Percentiles rank a stretch among this genome's conserved stretches.
Evolutionary conservation across 92 coral and sea anemone species (phyloP).

Genomic region (Paramuricea clavata): DNA sequence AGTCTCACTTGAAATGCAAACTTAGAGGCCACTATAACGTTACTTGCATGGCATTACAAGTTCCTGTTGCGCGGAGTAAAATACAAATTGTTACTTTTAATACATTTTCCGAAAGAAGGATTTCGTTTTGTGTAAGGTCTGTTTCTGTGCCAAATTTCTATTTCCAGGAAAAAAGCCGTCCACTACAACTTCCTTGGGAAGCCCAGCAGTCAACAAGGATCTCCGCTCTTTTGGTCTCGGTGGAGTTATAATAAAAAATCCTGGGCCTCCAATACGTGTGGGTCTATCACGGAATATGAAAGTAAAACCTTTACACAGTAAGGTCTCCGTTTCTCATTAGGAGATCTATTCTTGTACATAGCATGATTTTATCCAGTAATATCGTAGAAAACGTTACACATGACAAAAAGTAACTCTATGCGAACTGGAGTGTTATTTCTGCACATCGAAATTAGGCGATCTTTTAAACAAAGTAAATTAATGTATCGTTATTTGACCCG

Average conservation of each 20-base stretch:
- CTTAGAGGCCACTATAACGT: too few species aligned
- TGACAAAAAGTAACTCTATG: too few species aligned
- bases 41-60: too few species aligned
- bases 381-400: not conserved
- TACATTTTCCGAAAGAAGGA: too few species aligned
- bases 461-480: too few species aligned
- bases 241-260: conserved; percentile 75
- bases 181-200: not conserved
- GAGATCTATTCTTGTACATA: not conserved
- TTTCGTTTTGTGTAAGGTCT: too few species aligned
- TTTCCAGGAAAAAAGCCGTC: conserved; percentile 4
- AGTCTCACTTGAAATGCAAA: too few species aligned
- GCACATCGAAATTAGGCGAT: not conserved
- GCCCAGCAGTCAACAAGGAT: conserved; percentile 54
- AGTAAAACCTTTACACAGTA: conserved; percentile 86
- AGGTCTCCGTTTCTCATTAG: conserved; percentile 57
- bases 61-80: too few species aligned
- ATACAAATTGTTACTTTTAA: too few species aligned
- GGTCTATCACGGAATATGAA: conserved; percentile 95
- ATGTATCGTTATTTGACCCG: too few species aligned
- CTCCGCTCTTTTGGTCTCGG: conserved; percentile 78
- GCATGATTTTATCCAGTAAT: not conserved
- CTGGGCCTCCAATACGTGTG: conserved; percentile 86
- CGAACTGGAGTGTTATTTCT: too few species aligned
- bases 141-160: too few species aligned